A percentile compares a stretch with the other conserved stretches of the same genome.
These are phyloP conservation scores for Pristiophorus japonicus DNA, from an alignment of 2,113 vertebrate species.

Conservation along the genomic window DNA sequence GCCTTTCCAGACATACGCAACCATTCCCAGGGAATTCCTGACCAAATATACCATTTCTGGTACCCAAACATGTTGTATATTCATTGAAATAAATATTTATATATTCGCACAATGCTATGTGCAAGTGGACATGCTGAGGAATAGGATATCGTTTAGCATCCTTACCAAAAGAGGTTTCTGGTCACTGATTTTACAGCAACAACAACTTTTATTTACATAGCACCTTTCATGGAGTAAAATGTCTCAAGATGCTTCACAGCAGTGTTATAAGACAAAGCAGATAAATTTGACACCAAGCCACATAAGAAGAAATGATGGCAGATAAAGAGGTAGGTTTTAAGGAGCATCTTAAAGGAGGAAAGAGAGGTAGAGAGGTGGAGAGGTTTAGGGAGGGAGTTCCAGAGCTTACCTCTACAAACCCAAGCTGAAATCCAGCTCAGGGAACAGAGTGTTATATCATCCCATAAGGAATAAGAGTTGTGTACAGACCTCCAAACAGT, in stretches of 20 bases:
- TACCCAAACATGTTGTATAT: not conserved
- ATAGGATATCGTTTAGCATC: not conserved
- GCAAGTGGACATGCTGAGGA: not conserved
- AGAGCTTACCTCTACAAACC: not conserved
- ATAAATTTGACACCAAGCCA: no score
- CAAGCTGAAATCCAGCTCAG: not conserved
- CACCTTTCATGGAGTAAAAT: no score
- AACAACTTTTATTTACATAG: no score
- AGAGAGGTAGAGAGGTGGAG: no score
- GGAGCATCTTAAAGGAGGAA: no score
- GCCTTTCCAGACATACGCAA: not conserved
- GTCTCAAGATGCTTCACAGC: no score
- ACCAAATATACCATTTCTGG: not conserved
- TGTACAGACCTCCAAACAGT: no score
- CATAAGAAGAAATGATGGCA: no score
- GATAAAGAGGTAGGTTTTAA: no score
- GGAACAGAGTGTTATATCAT: not conserved
- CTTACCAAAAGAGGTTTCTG: not conserved
- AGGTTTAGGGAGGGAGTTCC: no score
- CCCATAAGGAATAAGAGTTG: not conserved
- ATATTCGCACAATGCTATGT: not conserved
- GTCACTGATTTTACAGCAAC: not conserved
- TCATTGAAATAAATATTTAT: not conserved
- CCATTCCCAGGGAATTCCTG: not conserved
- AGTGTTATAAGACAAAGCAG: no score